Percentiles rank a stretch among this genome's conserved stretches.
Evolutionary conservation across 2,888 invertebrate species (phyloP).

Genomic region (Omphaloscelis lunosa): DNA sequence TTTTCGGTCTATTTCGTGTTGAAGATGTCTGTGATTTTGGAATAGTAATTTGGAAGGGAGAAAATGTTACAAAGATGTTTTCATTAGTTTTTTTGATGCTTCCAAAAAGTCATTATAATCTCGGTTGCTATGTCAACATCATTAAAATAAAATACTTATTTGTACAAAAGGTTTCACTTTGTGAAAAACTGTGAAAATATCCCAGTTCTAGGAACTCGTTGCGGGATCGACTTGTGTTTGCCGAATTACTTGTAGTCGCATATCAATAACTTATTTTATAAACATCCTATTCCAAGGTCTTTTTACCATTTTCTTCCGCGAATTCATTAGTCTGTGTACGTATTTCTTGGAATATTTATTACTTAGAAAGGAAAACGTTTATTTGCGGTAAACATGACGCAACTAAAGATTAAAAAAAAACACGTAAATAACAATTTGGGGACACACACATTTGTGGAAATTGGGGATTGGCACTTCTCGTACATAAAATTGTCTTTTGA

Average conservation of each 20-base stretch:
- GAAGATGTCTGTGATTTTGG: conserved; percentile 26
- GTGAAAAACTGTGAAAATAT: background rate
- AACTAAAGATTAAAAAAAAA: no score
- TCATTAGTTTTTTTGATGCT: background rate
- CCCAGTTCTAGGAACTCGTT: conserved; percentile 13
- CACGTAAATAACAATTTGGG: no score
- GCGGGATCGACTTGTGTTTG: background rate
- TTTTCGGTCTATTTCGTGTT: conserved; percentile 40
- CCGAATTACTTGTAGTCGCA: background rate
- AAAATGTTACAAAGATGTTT: background rate
- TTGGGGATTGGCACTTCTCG: no score
- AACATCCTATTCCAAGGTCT: background rate
- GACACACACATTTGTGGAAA: no score
- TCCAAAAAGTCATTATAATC: background rate
- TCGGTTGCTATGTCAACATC: conserved; percentile 10
- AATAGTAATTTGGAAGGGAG: conserved; percentile 1
- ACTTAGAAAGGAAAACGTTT: no score
- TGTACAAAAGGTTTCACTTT: background rate
- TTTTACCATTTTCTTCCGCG: conserved; percentile 2
- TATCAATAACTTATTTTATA: conserved; percentile 8
- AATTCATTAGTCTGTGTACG: conserved; percentile 15
- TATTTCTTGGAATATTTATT: background rate
- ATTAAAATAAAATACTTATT: conserved; percentile 1
- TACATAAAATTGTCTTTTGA: background rate
- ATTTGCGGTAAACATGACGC: no score